Evolutionary conservation across 1,140 invertebrate species (phyloP).

Genomic region (Camponotus floridanus): DNA sequence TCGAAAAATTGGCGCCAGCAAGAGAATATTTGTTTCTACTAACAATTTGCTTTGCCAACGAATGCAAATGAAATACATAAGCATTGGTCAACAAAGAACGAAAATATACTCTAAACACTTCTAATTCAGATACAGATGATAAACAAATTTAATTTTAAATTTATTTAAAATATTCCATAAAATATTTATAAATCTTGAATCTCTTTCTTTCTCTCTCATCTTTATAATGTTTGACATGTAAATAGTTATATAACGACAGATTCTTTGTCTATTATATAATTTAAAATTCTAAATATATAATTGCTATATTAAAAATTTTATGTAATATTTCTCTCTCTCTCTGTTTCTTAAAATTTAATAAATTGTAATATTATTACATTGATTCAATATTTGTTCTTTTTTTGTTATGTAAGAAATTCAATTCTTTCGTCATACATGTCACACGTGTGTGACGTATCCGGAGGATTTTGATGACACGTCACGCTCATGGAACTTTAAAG

Average conservation of each 20-base stretch:
- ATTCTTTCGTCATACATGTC: conserved; percentile 4
- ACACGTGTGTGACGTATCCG: background rate
- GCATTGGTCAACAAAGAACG: background rate
- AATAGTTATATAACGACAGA: conserved; percentile 10
- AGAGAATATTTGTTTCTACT: background rate
- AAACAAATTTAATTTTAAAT: background rate
- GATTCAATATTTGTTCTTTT: background rate
- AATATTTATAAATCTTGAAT: background rate
- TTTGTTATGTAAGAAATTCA: background rate
- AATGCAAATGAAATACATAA: background rate
- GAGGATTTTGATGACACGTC: background rate
- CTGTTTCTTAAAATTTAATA: background rate
- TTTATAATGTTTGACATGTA: background rate
- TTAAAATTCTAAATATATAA: background rate
- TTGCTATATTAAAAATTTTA: background rate
- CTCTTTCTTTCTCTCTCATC: background rate
- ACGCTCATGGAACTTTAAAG: background rate
- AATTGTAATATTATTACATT: background rate
- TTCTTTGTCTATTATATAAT: background rate
- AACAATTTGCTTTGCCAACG: background rate
- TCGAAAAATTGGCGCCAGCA: conserved; percentile 31
- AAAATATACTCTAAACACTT: background rate
- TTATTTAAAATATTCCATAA: background rate
- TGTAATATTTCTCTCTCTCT: background rate
- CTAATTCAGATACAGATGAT: background rate